A percentile compares a stretch with the other conserved stretches of the same genome.
phyloP scores from a whole-genome alignment of 2,113 vertebrate genomes.

The Hyaena hyaena region DNA sequence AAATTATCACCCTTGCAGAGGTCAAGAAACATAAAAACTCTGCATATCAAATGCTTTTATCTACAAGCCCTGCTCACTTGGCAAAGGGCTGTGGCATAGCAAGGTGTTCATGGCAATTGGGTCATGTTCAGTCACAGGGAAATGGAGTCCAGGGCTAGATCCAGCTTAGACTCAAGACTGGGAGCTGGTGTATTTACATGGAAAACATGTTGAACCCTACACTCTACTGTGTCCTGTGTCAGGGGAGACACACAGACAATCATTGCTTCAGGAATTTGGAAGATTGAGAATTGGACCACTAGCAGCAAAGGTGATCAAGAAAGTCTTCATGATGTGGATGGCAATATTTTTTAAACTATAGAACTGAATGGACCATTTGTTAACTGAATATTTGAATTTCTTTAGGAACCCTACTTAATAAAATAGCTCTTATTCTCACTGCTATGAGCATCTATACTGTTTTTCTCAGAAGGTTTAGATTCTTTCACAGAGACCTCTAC shows the following conservation, averaged over 20 bases:
- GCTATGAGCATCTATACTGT: background rate
- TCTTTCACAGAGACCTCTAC: background rate
- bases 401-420: background rate
- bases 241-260: background rate
- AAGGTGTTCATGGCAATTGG: background rate
- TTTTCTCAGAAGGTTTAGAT: background rate
- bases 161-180: background rate
- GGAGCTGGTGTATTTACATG: background rate
- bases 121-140: background rate
- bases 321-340: background rate
- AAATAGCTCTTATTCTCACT: background rate
- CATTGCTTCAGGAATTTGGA: background rate
- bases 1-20: background rate
- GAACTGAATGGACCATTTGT: background rate
- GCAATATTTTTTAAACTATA: background rate
- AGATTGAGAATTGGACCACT: background rate
- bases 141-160: background rate
- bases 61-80: background rate
- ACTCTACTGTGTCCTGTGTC: background rate
- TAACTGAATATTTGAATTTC: background rate
- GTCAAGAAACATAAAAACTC: background rate
- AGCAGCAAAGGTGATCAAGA: background rate
- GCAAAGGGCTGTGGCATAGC: background rate
- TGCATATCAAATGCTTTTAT: background rate
- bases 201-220: background rate